These are phyloP conservation scores for Acanthopleura granulata DNA, from an alignment of 2,888 invertebrate genomes.

Conservation along the genomic window DNA sequence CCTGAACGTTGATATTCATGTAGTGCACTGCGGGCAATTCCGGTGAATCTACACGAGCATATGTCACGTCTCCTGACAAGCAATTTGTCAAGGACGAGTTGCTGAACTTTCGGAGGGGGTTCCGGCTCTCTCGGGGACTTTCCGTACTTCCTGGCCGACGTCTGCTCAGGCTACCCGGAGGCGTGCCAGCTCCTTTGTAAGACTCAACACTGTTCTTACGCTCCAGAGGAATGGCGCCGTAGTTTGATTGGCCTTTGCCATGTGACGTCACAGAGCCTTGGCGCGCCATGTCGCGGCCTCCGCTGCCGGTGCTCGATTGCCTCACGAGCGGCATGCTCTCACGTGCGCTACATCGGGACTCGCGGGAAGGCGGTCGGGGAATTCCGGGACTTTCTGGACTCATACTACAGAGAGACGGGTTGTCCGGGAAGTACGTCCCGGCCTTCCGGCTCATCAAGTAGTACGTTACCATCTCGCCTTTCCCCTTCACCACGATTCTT, in stretches of 20 bases:
- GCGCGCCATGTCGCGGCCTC: constrained; percentile 22
- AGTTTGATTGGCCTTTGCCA: constrained; percentile 7
- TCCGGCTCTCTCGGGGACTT: constrained; percentile 45
- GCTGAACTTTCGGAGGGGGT: constrained; percentile 50
- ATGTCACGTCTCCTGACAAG: constrained; percentile 45
- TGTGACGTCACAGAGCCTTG: constrained; percentile 23
- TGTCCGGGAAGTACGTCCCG: constrained; percentile 26
- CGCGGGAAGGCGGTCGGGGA: constrained; percentile 34
- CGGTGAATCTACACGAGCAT: constrained; percentile 53
- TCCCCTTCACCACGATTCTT: constrained; percentile 89
- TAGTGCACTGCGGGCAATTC: constrained; percentile 67
- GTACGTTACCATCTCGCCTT: constrained; percentile 94
- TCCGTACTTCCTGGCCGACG: constrained; percentile 46
- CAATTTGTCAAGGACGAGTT: constrained; percentile 50
- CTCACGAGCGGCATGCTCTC: constrained; percentile 26
- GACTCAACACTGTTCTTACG: constrained; percentile 8
- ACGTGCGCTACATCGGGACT: constrained; percentile 26
- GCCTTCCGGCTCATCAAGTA: constrained; percentile 74
- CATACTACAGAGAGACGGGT: constrained; percentile 30
- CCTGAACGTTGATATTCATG: constrained; percentile 57
- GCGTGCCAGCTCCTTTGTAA: constrained; percentile 35
- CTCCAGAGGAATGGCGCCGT: constrained; percentile 16
- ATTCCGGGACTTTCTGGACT: constrained; percentile 32
- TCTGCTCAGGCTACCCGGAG: constrained; percentile 62
- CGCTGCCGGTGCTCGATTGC: constrained; percentile 35